Base-by-base conservation (phyloP, 1,140 invertebrate genomes). In the Arion vulgaris region DNA sequence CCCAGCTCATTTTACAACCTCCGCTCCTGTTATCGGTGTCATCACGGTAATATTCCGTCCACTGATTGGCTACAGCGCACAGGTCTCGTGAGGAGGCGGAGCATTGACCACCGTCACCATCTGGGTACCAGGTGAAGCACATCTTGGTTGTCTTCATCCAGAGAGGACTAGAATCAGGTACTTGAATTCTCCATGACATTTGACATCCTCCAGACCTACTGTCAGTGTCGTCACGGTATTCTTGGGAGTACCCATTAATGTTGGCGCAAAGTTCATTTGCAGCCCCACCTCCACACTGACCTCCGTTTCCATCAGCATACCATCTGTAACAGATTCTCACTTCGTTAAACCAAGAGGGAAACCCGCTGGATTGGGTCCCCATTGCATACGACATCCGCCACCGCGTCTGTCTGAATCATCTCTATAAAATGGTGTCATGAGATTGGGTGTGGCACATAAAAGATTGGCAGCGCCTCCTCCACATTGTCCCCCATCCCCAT, bases 31-130 rank as follows among this genome's bases (percentile, higher is more conserved):
- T 49, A 53, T 86, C 85, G 5, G 82, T 86, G 75, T 86, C 85
- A 71, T 86, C 85, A n/a, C 85, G 39, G 80, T 86, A 86, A 68
- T 82, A 81, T 34, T 49, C 72, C 0, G 85, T 86, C 80, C 80
- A 86, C 26, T 74, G 15, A 78, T 84, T 82, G 80, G 79, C 80
- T 28, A 17, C 28, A 32, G 85, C 85, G 32, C 85, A 86, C 0
- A 86, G 71, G 32, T 81, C 49, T 38, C 80, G 41, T 19, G 74
- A 49, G 9, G 62, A 5, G 28, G 71, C 82, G 0, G 83, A 76
- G 32, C 85, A 86, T 71, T 85, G 85, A 4, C 85, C 82, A 32
- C 82, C 79, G 45, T 86, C 80, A 68, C 80, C 82, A 66, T 84
- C 82, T 0, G 85, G 73, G 57, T 80, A 84, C 85, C 85, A 86